Conservation (phyloP, 2,888 invertebrate species). For the Eupithecia insigniata region DNA sequence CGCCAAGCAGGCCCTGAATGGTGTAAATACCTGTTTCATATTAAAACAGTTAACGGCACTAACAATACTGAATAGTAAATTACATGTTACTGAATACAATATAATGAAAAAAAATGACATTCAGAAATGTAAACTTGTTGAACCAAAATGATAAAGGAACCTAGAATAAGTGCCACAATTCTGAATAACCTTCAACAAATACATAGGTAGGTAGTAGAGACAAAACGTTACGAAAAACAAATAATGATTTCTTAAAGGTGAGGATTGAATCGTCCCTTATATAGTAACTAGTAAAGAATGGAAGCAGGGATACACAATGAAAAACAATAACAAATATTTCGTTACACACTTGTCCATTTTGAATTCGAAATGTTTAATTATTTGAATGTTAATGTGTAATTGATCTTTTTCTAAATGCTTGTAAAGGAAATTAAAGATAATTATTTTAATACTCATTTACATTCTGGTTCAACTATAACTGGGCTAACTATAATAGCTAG, state of each 20-base stretch:
- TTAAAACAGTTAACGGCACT: conserved; percentile 79
- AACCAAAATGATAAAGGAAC: conserved; percentile 14
- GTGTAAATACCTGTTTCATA: conserved; percentile 82
- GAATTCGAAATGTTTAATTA: too few relatives aligned
- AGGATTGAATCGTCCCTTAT: too few relatives aligned
- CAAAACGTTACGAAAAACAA: too few relatives aligned
- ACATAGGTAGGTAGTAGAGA: too few relatives aligned
- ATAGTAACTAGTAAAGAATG: too few relatives aligned
- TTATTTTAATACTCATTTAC: background rate
- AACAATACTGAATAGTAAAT: conserved; percentile 52
- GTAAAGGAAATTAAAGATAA: background rate
- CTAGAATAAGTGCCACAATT: background rate
- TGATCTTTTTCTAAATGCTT: background rate
- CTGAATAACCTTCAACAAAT: background rate
- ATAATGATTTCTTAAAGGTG: too few relatives aligned
- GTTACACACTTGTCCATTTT: too few relatives aligned
- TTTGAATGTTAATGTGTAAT: background rate
- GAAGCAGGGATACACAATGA: too few relatives aligned
- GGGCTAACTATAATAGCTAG: background rate
- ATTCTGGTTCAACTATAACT: conserved; percentile 12
- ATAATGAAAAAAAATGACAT: conserved; percentile 19
- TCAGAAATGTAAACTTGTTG: background rate
- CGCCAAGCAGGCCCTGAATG: conserved; percentile 82
- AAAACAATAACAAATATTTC: too few relatives aligned
- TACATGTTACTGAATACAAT: conserved; percentile 9